Conservation (phyloP, 1,140 invertebrate species). For the Batillaria attramentaria region DNA sequence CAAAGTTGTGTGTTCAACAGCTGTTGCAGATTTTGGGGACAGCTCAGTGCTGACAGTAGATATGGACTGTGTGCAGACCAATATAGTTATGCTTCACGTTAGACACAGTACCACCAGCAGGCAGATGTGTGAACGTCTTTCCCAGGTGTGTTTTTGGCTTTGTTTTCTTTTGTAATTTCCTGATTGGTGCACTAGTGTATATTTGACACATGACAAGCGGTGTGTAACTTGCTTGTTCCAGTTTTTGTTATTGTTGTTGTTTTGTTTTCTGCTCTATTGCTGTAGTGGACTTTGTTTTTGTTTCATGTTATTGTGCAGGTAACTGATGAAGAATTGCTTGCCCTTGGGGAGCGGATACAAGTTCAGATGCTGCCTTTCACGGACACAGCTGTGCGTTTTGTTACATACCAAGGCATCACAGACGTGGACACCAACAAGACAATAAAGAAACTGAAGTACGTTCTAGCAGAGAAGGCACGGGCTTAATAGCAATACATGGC, state of each 20-base stretch:
- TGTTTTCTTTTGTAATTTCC: background rate
- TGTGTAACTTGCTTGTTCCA: background rate
- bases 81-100: conserved; percentile 83
- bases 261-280: background rate
- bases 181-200: background rate
- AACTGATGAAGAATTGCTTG: conserved; percentile 74
- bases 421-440: conserved; percentile 75
- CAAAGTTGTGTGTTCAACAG: conserved; percentile 73
- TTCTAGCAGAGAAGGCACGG: conserved; percentile 62
- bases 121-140: conserved; percentile 77
- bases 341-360: conserved; percentile 72
- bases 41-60: conserved; percentile 76
- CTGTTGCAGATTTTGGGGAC: conserved; percentile 74
- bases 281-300: background rate
- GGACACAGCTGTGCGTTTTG: conserved; percentile 76
- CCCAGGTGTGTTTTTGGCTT: conserved; percentile 67
- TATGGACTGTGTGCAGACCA: conserved; percentile 80
- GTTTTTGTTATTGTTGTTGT: background rate
- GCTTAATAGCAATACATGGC: too few species aligned
- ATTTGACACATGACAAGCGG: background rate
- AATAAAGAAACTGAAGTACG: conserved; percentile 70
- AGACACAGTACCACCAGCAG: conserved; percentile 71
- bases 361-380: conserved; percentile 76
- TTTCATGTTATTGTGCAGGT: conserved; percentile 64
- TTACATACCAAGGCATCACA: conserved; percentile 80